Evolutionary conservation across 2,113 vertebrate genomes (phyloP).

Genomic region (Paratilapia polleni): DNA sequence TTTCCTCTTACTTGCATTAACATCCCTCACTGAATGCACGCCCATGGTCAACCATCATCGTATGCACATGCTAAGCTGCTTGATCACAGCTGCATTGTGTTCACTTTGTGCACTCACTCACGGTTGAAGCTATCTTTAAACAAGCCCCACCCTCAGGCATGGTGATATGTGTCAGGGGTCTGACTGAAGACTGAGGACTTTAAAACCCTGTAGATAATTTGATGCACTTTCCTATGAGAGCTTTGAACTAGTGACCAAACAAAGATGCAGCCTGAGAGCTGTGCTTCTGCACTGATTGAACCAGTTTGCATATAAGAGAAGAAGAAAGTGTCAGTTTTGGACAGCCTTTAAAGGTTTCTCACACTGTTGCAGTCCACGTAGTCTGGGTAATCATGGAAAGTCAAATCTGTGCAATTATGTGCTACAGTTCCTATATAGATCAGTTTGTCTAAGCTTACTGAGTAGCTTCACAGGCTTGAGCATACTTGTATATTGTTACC

Average conservation of each 20-base stretch:
- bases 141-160: conserved; percentile 17
- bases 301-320: neutral
- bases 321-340: neutral
- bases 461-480: neutral
- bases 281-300: conserved; percentile 17
- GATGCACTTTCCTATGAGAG: conserved; percentile 28
- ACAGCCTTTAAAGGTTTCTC: neutral
- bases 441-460: conserved; percentile 4
- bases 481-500: neutral
- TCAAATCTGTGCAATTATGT: neutral
- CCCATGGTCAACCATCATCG: conserved; percentile 23
- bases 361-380: neutral
- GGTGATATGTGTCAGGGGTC: conserved; percentile 46
- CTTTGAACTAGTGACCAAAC: conserved; percentile 30
- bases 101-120: conserved; percentile 36
- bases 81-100: conserved; percentile 39
- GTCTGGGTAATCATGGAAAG: neutral
- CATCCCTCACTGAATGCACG: conserved; percentile 45
- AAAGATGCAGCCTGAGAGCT: neutral
- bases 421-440: neutral
- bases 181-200: conserved; percentile 31
- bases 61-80: conserved; percentile 28
- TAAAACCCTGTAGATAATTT: conserved; percentile 11
- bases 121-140: conserved; percentile 44
- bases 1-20: conserved; percentile 57